Evolutionary conservation across 2,888 invertebrate species (phyloP).

Genomic region (Prosopocoilus inquinatus): DNA sequence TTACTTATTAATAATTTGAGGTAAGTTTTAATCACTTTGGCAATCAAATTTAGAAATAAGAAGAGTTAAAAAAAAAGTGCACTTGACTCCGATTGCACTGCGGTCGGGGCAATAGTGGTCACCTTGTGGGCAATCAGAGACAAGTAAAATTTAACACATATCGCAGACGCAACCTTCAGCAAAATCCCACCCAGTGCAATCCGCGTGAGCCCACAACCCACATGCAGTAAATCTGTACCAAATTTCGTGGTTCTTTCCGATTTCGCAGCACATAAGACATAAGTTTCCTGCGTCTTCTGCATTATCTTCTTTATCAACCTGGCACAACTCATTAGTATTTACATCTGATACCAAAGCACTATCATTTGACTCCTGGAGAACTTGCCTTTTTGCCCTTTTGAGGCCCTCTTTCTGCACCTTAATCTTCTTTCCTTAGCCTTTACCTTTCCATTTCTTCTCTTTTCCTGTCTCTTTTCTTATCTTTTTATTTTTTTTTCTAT

Average conservation of each 20-base stretch:
- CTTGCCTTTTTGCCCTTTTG: not conserved
- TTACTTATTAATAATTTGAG: slow-evolving; percentile 17
- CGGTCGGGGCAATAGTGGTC: slow-evolving; percentile 10
- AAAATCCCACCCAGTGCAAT: slow-evolving; percentile 14
- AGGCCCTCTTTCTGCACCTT: not conserved
- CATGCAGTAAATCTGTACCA: slow-evolving; percentile 5
- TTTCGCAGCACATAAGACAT: slow-evolving; percentile 13
- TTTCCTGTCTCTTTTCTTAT: not conserved
- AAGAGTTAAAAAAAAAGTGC: slow-evolving; percentile 16
- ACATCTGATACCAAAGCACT: not conserved
- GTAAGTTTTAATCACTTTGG: too few relatives aligned
- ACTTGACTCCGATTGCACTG: slow-evolving; percentile 17
- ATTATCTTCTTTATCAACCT: not conserved
- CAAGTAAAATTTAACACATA: not conserved
- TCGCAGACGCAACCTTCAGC: slow-evolving; percentile 17
- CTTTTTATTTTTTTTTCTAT: slow-evolving; percentile 9
- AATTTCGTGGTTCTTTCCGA: slow-evolving; percentile 14
- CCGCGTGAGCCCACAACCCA: slow-evolving; percentile 12
- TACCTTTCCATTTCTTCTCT: slow-evolving; percentile 2
- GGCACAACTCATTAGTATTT: not conserved
- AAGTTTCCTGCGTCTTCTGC: not conserved
- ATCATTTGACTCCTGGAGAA: not conserved
- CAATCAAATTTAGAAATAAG: slow-evolving; percentile 12
- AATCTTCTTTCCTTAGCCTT: slow-evolving; percentile 3
- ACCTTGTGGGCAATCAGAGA: too few relatives aligned